Base-by-base conservation (phyloP, 2,113 vertebrate genomes). In the Penelope pileata region DNA sequence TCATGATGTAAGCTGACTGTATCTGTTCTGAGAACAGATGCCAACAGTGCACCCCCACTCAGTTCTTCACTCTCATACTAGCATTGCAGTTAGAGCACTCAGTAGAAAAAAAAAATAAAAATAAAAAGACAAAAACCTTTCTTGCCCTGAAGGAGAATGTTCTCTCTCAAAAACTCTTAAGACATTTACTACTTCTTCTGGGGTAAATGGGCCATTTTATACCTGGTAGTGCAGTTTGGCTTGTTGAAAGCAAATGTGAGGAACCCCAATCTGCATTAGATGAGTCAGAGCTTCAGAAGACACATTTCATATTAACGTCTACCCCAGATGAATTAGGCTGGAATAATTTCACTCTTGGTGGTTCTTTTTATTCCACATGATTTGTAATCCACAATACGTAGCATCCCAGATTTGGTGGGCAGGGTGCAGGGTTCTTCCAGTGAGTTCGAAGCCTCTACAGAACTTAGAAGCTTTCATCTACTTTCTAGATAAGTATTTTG, bases 41-140 rank as follows among this genome's bases (percentile, higher is more conserved):
- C 27, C 90, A 90, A 66, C 1, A 1, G 19, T 58, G 11, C 0
- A 0, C 16, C 40, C 53, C 53, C 0, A 0, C 54, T 76, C 70
- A n/a, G 7, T 48, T 79, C 43, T 87, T 56, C 4, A 4, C 45
- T 82, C 16, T 76, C 43, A 24, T 29, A 32, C 36, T 60, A 19
- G 18, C 29, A 36, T 72, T 76, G 53, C 45, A n/a, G 30, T 84
- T 85, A 79, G 48, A 85, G 36, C 30, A 87, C 53, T 88, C 72
- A 43, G 67, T 24, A 36, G 53, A 40, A 76, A 89, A 79, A 60
- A 7, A 29, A 63, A 34, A 47, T 8, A 47, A 15, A 59, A 29
- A 24, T 24, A 60, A 23, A 36, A 14, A 23, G 13, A 36, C 16
- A 40, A 18, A 58, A 40, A 40, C 2, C 6, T 66, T 8, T 48